Percentiles rank a stretch among this genome's conserved stretches.
phyloP scores from a whole-genome alignment of 2,113 vertebrate genomes.

The Irena cyanogastra region DNA sequence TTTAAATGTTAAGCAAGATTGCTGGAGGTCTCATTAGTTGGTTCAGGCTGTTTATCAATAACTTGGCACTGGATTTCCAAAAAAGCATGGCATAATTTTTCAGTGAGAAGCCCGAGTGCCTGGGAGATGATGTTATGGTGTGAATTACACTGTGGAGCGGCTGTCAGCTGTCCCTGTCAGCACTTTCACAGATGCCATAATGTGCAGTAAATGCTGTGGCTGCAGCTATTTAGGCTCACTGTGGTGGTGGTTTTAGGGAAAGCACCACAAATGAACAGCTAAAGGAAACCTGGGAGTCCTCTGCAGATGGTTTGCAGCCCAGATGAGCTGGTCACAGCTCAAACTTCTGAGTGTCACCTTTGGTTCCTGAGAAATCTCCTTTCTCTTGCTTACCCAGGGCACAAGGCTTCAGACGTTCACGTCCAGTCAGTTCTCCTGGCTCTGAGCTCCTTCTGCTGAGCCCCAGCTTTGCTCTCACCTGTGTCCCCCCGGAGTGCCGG shows the following conservation, averaged over 20 bases:
- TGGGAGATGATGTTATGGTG: slow-evolving; percentile 72
- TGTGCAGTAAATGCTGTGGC: slow-evolving; percentile 61
- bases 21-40: background rate
- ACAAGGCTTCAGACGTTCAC: accelerated
- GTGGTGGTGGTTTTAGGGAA: slow-evolving; percentile 47
- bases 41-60: slow-evolving; percentile 49
- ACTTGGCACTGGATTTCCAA: slow-evolving; percentile 78
- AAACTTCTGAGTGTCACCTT: background rate
- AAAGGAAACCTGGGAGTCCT: background rate
- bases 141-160: slow-evolving; percentile 80
- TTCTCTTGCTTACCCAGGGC: background rate
- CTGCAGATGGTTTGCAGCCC: background rate
- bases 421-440: background rate
- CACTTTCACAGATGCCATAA: slow-evolving; percentile 67
- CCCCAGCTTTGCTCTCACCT: background rate
- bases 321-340: background rate
- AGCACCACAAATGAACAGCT: slow-evolving; percentile 61
- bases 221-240: slow-evolving; percentile 53
- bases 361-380: background rate
- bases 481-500: accelerated
- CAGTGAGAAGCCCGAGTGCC: slow-evolving; percentile 79
- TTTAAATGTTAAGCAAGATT: slow-evolving; percentile 33
- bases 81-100: slow-evolving; percentile 76
- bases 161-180: slow-evolving; percentile 80
- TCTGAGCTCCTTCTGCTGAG: background rate